These are phyloP conservation scores for Galaxias olidus DNA, from an alignment of 2,797 vertebrate genomes.

Conservation along the genomic window DNA sequence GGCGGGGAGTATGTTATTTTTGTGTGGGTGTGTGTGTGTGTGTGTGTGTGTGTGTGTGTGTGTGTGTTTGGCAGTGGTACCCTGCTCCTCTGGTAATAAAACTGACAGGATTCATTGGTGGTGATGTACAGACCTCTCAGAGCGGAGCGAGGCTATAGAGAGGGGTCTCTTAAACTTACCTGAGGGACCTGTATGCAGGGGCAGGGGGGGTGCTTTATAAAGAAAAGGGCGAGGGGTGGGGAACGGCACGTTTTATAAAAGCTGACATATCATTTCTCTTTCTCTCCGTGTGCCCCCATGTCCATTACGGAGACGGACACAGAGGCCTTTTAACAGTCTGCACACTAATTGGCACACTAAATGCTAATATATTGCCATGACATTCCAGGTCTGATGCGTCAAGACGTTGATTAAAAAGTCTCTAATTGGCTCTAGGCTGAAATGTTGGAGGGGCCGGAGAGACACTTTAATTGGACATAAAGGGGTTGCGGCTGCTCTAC, in stretches of 20 bases:
- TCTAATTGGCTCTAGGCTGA: constrained; percentile 63
- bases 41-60: no score
- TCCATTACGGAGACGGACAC: constrained; percentile 50
- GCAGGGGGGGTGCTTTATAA: constrained; percentile 21
- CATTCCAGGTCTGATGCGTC: constrained; percentile 63
- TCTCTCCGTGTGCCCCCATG: constrained; percentile 17
- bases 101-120: constrained; percentile 74
- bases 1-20: constrained; percentile 46
- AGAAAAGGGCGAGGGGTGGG: constrained; percentile 54
- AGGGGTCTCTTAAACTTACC: constrained; percentile 72
- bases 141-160: constrained; percentile 65
- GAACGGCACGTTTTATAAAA: constrained; percentile 54
- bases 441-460: constrained; percentile 53
- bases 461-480: constrained; percentile 59
- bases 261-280: constrained; percentile 10
- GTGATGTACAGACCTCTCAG: constrained; percentile 76
- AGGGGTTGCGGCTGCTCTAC: constrained; percentile 36
- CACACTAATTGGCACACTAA: constrained; percentile 67
- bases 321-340: constrained; percentile 41
- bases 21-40: no score
- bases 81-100: constrained; percentile 74
- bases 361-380: constrained; percentile 68
- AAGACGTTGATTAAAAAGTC: constrained; percentile 67
- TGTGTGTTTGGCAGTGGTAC: constrained; percentile 58
- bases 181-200: constrained; percentile 63